A percentile compares a stretch with the other conserved stretches of the same genome.
phyloP scores from a whole-genome alignment of 2,797 vertebrate species.

The Spinus olivaceus region DNA sequence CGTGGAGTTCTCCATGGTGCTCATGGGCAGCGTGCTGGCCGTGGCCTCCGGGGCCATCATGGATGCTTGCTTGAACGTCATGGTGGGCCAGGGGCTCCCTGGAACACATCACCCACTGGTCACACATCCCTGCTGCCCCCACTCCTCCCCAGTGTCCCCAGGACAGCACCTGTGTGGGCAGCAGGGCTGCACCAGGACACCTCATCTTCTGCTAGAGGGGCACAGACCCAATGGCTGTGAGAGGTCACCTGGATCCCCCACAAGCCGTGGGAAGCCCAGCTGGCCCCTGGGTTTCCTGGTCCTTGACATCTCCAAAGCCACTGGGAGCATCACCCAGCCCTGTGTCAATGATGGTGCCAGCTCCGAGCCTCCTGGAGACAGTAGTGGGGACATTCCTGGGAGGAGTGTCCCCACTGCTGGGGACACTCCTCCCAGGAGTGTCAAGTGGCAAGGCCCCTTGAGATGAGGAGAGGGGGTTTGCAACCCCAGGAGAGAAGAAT shows the following conservation, averaged over 20 bases:
- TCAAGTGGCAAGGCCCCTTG: not conserved
- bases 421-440: not conserved
- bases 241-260: not conserved
- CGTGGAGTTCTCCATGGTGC: constrained; percentile 84
- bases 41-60: constrained; percentile 69
- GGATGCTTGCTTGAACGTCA: constrained; percentile 69
- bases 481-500: not conserved
- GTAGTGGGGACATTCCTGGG: not conserved
- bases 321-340: not conserved
- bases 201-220: not conserved
- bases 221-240: not conserved
- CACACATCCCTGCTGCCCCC: not conserved
- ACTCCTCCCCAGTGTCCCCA: not conserved
- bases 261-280: not conserved
- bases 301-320: not conserved
- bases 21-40: constrained; percentile 47
- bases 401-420: too few species aligned
- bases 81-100: constrained; percentile 45
- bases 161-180: fast-evolving
- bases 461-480: not conserved
- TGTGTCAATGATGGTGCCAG: not conserved
- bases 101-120: not conserved
- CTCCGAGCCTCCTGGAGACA: not conserved
- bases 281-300: not conserved
- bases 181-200: not conserved